Percentiles rank a stretch among this genome's conserved stretches.
These are phyloP conservation scores for Vespertilio murinus DNA, from an alignment of 2,797 vertebrate species.

Conservation along the genomic window DNA sequence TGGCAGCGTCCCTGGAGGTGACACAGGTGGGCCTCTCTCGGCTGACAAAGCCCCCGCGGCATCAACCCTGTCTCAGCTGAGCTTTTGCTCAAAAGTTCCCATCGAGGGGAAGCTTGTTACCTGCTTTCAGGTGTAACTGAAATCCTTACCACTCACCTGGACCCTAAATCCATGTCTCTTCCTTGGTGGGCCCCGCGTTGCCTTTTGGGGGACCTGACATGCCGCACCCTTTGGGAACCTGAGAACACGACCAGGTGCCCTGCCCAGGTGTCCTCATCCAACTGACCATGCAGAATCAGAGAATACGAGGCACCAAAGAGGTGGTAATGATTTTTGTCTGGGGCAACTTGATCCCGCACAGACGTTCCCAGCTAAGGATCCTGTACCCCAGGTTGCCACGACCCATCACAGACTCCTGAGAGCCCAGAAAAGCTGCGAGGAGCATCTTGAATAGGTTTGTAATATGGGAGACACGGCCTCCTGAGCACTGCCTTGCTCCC, in stretches of 20 bases:
- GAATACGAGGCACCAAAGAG: neutral
- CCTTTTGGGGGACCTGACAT: neutral
- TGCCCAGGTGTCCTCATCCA: neutral
- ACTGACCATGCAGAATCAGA: neutral
- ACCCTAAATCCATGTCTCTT: neutral
- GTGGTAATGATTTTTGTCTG: neutral
- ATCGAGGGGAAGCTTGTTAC: neutral
- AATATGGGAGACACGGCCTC: neutral
- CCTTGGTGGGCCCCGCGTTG: neutral
- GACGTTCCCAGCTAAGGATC: neutral
- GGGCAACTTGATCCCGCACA: neutral
- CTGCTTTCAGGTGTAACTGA: neutral
- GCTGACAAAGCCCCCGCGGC: neutral
- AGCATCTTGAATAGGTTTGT: neutral
- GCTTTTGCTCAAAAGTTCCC: neutral
- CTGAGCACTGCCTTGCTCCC: neutral
- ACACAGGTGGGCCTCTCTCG: neutral
- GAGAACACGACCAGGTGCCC: neutral
- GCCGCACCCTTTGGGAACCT: neutral
- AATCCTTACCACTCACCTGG: neutral
- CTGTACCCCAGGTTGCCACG: neutral
- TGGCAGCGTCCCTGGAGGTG: fast-evolving
- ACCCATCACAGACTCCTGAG: neutral
- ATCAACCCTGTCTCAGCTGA: neutral
- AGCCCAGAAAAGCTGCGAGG: neutral